Conservation (phyloP, 2,113 vertebrate genomes). For the Onychostruthus taczanowskii region DNA sequence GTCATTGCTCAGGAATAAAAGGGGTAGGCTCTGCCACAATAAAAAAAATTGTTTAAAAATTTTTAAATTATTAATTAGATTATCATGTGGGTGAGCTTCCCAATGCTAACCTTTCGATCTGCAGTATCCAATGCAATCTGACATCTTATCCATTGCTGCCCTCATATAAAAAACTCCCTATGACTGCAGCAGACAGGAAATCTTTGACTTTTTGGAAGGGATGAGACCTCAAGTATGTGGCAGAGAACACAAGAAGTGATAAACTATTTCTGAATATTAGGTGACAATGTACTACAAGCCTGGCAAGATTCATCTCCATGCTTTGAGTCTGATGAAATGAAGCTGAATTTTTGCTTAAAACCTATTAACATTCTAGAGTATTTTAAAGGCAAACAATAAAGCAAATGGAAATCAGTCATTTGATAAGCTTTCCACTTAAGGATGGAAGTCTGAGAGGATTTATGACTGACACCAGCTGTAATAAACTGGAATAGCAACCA, state of each 20-base stretch:
- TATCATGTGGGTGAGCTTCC: background rate
- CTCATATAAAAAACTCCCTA: background rate
- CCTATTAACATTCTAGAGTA: background rate
- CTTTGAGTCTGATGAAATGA: background rate
- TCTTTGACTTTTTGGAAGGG: background rate
- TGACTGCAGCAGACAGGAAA: background rate
- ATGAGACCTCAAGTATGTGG: background rate
- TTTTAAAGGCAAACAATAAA: background rate
- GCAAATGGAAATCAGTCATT: background rate
- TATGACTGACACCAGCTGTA: slow-evolving; percentile 1
- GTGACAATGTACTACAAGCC: background rate
- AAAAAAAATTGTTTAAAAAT: accelerated
- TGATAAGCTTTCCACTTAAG: background rate
- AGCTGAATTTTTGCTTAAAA: background rate
- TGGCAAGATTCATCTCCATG: background rate
- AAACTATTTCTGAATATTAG: background rate
- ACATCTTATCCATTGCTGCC: background rate
- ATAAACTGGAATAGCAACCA: background rate
- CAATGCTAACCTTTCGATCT: background rate
- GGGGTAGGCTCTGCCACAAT: background rate
- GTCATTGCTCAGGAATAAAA: background rate
- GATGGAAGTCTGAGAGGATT: background rate
- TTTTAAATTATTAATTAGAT: background rate
- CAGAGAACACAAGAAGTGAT: background rate
- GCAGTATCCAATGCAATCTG: background rate